Percentiles rank a stretch among this genome's conserved stretches.
These are phyloP conservation scores for Lagopus leucura DNA, from an alignment of 2,113 vertebrate genomes.

Conservation along the genomic window DNA sequence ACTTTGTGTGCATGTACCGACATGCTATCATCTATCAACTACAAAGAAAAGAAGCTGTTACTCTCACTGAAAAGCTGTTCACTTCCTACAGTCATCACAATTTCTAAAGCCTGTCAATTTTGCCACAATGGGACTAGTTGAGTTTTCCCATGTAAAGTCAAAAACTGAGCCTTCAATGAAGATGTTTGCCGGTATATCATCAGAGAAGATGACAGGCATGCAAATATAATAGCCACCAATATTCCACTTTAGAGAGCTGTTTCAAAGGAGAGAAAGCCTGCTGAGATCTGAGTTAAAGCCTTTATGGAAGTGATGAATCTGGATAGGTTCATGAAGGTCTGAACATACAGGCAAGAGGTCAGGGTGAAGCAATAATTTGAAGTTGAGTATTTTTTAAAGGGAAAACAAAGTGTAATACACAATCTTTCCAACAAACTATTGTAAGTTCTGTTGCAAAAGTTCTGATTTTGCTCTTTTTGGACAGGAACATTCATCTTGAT, in stretches of 20 bases:
- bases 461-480: neutral
- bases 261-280: neutral
- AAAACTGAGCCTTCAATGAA: neutral
- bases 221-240: neutral
- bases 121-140: neutral
- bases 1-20: neutral
- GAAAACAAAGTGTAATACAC: neutral
- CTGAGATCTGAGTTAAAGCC: neutral
- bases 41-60: accelerated
- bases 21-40: neutral
- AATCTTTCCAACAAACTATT: neutral
- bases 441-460: neutral
- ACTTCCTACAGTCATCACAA: neutral
- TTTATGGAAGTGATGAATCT: neutral
- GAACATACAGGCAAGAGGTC: constrained; percentile 8
- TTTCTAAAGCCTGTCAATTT: neutral
- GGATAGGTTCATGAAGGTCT: neutral
- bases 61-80: neutral
- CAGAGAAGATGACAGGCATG: neutral
- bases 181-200: accelerated
- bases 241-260: neutral
- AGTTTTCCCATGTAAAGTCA: neutral
- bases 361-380: neutral
- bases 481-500: neutral
- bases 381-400: neutral